Conservation (phyloP, 1,140 invertebrate genomes). For the Drosophila biarmipes region DNA sequence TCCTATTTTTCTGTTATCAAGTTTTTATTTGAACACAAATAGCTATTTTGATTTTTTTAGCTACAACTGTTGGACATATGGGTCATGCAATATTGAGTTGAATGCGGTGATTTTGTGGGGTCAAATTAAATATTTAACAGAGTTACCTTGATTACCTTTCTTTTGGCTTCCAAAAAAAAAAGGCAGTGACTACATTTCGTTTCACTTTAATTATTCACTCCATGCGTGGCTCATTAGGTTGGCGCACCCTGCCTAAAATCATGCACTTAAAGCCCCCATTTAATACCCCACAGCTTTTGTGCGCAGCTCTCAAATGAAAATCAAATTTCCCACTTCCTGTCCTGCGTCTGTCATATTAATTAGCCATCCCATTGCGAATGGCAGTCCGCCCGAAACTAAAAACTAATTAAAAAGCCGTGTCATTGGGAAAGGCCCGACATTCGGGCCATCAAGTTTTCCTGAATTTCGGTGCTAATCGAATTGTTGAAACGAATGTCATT, state of each 20-base stretch:
- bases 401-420: conserved; percentile 79
- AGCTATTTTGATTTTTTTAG: conserved; percentile 12
- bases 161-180: background rate
- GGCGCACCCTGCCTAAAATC: background rate
- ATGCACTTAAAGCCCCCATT: conserved; percentile 7
- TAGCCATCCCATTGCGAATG: conserved; percentile 52
- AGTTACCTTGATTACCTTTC: background rate
- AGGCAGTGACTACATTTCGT: conserved; percentile 5
- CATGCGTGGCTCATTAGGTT: conserved; percentile 34
- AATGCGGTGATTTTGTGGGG: conserved; percentile 21
- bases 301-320: conserved; percentile 45
- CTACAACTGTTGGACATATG: conserved; percentile 17
- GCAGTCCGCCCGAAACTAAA: conserved; percentile 50
- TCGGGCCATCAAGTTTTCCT: conserved; percentile 6
- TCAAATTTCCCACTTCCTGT: conserved; percentile 43
- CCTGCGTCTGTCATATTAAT: conserved; percentile 76
- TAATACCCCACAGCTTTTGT: conserved; percentile 17
- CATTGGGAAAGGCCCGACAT: conserved; percentile 31
- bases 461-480: conserved; percentile 50
- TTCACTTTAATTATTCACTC: conserved; percentile 25
- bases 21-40: conserved; percentile 15
- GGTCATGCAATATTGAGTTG: conserved; percentile 33
- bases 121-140: conserved; percentile 28
- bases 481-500: conserved; percentile 61
- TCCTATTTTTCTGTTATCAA: conserved; percentile 20